phyloP scores from a whole-genome alignment of 2,113 vertebrate genomes.

The Tauraco erythrolophus region DNA sequence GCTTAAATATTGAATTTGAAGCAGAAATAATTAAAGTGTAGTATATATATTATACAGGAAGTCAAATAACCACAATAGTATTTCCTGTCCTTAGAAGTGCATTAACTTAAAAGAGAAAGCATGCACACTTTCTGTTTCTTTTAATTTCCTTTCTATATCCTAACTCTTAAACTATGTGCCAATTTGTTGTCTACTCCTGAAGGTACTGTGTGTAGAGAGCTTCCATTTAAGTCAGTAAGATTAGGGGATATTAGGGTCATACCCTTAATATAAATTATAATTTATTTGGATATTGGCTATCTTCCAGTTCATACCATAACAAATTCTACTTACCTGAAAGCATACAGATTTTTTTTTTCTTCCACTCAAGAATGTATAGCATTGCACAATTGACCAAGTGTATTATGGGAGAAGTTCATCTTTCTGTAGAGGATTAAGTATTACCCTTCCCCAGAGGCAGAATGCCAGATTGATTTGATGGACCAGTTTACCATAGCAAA shows the following conservation, averaged over 20 bases:
- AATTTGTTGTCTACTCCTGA: constrained; percentile 28
- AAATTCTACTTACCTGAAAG: constrained; percentile 52
- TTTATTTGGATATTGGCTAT: constrained; percentile 52
- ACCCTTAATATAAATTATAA: constrained; percentile 40
- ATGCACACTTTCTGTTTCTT: background rate
- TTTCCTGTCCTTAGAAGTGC: constrained; percentile 36
- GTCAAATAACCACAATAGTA: constrained; percentile 21
- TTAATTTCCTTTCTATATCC: constrained; percentile 40
- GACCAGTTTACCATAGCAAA: constrained; percentile 53
- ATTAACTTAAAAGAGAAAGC: constrained; percentile 50
- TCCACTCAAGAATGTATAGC: background rate
- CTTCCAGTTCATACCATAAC: constrained; percentile 16
- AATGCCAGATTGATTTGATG: constrained; percentile 50
- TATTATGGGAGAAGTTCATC: constrained; percentile 30
- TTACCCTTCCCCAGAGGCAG: constrained; percentile 24
- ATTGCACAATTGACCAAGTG: constrained; percentile 24
- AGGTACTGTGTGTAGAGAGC: background rate
- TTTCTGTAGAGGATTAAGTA: constrained; percentile 16
- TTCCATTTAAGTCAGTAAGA: constrained; percentile 42
- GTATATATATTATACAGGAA: constrained; percentile 33
- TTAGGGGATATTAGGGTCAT: constrained; percentile 40
- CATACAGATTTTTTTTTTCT: background rate
- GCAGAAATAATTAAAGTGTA: constrained; percentile 44
- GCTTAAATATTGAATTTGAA: constrained; percentile 54
- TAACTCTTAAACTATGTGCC: background rate